A percentile compares a stretch with the other conserved stretches of the same genome.
Conservation (phyloP, 1,140 invertebrate species). For the Holotrichia oblita region DNA sequence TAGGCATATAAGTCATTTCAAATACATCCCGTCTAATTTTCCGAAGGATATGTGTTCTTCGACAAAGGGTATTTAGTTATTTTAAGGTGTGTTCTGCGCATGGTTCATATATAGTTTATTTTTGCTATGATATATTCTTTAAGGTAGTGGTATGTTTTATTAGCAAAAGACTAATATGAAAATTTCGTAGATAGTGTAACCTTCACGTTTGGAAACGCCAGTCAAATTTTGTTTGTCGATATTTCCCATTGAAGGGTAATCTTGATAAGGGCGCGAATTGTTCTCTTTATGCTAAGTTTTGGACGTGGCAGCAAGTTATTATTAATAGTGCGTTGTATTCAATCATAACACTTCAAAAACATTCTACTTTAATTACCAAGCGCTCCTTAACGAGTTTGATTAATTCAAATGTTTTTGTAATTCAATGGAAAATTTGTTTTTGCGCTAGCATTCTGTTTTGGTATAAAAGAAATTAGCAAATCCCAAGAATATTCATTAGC, state of each 20-base stretch:
- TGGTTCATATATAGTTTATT: slow-evolving; percentile 50
- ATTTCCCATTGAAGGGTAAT: not conserved
- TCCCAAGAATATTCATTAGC: too few relatives aligned
- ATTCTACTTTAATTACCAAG: too few relatives aligned
- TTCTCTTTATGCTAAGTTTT: not conserved
- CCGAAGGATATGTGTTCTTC: slow-evolving; percentile 39
- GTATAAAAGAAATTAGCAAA: too few relatives aligned
- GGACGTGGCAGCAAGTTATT: not conserved
- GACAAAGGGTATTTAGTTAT: slow-evolving; percentile 49
- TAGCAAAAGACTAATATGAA: not conserved
- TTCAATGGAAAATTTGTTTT: too few relatives aligned
- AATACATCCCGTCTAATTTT: not conserved
- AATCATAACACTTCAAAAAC: not conserved
- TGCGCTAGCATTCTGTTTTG: too few relatives aligned
- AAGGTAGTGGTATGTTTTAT: not conserved
- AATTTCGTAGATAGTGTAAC: not conserved
- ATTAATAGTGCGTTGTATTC: not conserved
- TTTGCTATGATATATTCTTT: not conserved
- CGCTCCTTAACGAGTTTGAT: too few relatives aligned
- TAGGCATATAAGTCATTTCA: not conserved
- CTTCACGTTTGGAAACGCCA: not conserved
- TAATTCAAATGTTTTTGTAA: too few relatives aligned
- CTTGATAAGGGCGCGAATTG: not conserved
- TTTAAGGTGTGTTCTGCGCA: slow-evolving; percentile 54
- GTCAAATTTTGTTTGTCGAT: not conserved